Conservation (phyloP, 2,797 vertebrate species). For the Cossypha caffra region DNA sequence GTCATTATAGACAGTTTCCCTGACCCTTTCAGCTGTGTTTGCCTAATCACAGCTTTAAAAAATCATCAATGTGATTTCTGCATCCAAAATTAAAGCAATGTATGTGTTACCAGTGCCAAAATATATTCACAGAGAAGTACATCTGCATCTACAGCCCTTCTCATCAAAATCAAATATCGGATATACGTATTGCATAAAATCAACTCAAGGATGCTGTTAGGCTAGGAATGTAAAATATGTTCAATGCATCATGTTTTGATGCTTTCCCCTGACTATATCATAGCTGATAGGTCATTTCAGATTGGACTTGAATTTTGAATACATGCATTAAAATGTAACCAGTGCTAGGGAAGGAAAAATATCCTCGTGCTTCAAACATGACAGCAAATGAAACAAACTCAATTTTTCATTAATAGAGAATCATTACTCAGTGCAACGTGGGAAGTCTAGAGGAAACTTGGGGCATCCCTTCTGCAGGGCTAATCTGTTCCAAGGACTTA, state of each 20-base stretch:
- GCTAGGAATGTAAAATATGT: not conserved
- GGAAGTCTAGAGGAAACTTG: slow-evolving; percentile 2
- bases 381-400: slow-evolving; percentile 32
- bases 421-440: not conserved
- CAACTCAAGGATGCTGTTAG: not conserved
- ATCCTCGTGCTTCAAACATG: not conserved
- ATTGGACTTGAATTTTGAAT: slow-evolving; percentile 43
- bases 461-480: not conserved
- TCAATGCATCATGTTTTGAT: slow-evolving; percentile 15
- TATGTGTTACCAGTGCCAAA: not conserved
- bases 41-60: not conserved
- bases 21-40: not conserved
- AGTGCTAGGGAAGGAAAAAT: not conserved
- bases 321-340: slow-evolving; percentile 32
- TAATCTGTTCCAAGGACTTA: slow-evolving; percentile 17
- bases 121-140: not conserved
- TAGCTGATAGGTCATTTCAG: slow-evolving; percentile 37
- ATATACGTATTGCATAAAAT: not conserved
- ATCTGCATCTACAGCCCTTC: not conserved
- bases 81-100: not conserved
- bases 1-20: not conserved
- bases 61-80: not conserved
- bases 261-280: slow-evolving; percentile 17
- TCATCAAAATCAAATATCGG: not conserved
- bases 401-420: slow-evolving; percentile 45